Base-by-base conservation (phyloP, 1,140 invertebrate species). In the Palaemon carinicauda region DNA sequence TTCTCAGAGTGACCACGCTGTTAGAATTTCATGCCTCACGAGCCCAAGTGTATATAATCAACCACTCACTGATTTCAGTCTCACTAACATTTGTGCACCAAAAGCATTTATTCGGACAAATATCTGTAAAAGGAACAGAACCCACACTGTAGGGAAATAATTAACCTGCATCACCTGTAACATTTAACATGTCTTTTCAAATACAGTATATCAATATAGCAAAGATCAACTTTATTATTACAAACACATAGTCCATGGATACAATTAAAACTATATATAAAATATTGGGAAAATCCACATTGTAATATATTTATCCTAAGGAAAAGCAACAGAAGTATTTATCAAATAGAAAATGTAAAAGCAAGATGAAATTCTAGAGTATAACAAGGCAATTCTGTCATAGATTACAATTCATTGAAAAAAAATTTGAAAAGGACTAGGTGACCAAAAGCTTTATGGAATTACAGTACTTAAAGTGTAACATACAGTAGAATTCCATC, bases 241-340 rank as follows among this genome's bases (percentile, higher is more conserved):
- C 80, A 86, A 69, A 86, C 84, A 80, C 80, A 86, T 78, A 80
- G 54, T 80, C 80, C 56, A 80, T 71, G 69, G 74, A 86, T 80
- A 86, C 84, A 86, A 53, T 73, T 80, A 86, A 86, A 83, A 86
- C 78, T 80, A 86, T 86, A 86, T 86, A 86, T 86, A 86, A 80
- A 86, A 86, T 86, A 86, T 86, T 82, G 52, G 77, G 77, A 54
- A 86, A 86, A 80, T 84, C 73, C 60, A 75, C 77, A 86, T 53
- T 86, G 71, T 80, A 73, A 73, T 80, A 86, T 73, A 80, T 86
- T 86, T 73, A 86, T 79, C 65, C 84, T 78, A 85, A 41, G 56
- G 65, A 82, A 80, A 77, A 85, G 60, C 54, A 85, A 85, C 53
- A 69, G 52, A 69, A 75, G 54, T 41, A 56, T 52, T n/a, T 19